Conservation (phyloP, 2,888 invertebrate species). For the Argynnis bischoffii region DNA sequence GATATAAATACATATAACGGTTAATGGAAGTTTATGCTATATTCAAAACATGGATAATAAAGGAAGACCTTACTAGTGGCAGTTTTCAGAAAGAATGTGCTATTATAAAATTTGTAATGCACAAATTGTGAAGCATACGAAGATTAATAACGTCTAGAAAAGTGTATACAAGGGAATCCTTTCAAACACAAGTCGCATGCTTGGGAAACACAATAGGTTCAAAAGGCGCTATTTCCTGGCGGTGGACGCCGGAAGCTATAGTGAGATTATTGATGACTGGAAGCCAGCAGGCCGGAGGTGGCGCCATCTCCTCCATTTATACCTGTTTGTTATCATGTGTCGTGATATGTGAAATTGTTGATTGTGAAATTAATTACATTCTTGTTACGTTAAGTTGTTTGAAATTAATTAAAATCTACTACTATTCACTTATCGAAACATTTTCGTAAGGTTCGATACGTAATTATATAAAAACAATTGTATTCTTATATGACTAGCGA, state of each 20-base stretch:
- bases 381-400: too few relatives aligned
- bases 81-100: not conserved
- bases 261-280: conserved; percentile 42
- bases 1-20: too few relatives aligned
- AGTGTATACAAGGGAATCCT: conserved; percentile 12
- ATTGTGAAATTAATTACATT: too few relatives aligned
- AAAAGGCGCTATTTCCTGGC: conserved; percentile 36
- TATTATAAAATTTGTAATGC: not conserved
- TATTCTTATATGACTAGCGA: too few relatives aligned
- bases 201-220: conserved; percentile 35
- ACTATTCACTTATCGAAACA: too few relatives aligned
- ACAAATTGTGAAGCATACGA: not conserved
- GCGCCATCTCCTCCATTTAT: conserved; percentile 30
- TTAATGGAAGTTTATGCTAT: too few relatives aligned
- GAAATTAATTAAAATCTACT: too few relatives aligned
- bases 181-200: conserved; percentile 21
- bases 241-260: conserved; percentile 34
- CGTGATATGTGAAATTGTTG: not conserved
- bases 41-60: too few relatives aligned
- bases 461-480: too few relatives aligned
- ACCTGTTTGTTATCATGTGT: conserved; percentile 11
- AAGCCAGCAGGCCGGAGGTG: conserved; percentile 35
- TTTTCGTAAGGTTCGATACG: too few relatives aligned
- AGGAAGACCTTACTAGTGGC: not conserved
- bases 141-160: conserved; percentile 9